Conservation (phyloP, 2,888 invertebrate genomes). For the Bellardia pandia region DNA sequence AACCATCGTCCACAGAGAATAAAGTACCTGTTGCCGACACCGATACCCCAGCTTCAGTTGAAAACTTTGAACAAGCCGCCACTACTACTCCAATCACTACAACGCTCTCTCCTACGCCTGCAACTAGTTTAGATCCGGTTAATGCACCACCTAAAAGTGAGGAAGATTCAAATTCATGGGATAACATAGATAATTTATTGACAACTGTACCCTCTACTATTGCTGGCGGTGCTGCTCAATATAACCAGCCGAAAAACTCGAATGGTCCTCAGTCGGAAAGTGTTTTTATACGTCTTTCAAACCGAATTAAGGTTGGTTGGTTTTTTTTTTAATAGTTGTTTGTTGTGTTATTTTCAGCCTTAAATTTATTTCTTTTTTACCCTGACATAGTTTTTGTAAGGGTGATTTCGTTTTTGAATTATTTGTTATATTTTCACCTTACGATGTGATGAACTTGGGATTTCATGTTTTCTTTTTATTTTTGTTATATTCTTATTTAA, state of each 20-base stretch:
- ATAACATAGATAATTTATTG: constrained; percentile 81
- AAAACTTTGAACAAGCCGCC: constrained; percentile 46
- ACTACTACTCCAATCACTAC: constrained; percentile 28
- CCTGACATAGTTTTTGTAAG: constrained; percentile 57
- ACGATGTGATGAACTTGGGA: constrained; percentile 46
- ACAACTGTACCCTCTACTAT: constrained; percentile 77
- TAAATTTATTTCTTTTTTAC: constrained; percentile 19
- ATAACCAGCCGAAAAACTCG: constrained; percentile 72
- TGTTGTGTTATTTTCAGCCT: not conserved
- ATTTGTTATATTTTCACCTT: constrained; percentile 29
- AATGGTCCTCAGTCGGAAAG: constrained; percentile 91
- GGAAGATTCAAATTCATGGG: constrained; percentile 79
- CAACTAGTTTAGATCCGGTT: constrained; percentile 52
- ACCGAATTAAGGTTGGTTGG: constrained; percentile 95
- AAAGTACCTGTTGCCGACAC: constrained; percentile 57
- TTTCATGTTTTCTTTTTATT: constrained; percentile 29
- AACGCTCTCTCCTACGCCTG: constrained; percentile 42
- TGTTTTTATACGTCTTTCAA: constrained; percentile 97
- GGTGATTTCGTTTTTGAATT: not conserved
- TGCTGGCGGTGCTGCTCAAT: constrained; percentile 67
- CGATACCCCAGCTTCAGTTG: constrained; percentile 27
- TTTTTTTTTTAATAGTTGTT: not conserved
- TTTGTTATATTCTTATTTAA: constrained; percentile 9
- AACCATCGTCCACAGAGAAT: constrained; percentile 51
- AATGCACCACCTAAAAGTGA: constrained; percentile 66